Percentiles rank a stretch among this genome's conserved stretches.
Conservation (phyloP, 2,113 vertebrate species). For the Oplegnathus fasciatus region DNA sequence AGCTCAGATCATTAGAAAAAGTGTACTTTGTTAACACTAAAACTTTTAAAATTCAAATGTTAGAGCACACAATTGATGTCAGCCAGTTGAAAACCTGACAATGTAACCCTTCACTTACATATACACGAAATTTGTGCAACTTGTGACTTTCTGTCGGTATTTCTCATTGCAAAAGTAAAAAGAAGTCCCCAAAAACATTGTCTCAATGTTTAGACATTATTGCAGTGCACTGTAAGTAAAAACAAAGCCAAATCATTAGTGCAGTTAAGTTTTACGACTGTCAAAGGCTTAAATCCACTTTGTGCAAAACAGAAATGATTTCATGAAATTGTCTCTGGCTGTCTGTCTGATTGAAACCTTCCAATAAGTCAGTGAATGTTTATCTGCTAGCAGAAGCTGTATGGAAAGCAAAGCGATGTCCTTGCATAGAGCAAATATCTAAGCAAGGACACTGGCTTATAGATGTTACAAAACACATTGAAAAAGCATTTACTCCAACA, state of each 20-base stretch:
- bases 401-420: slow-evolving; percentile 71
- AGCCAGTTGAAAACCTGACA: slow-evolving; percentile 47
- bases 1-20: slow-evolving; percentile 47
- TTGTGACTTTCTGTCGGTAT: neutral
- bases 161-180: slow-evolving; percentile 24
- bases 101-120: slow-evolving; percentile 14
- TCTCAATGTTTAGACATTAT: slow-evolving; percentile 6
- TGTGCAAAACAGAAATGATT: slow-evolving; percentile 47
- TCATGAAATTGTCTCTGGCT: slow-evolving; percentile 77
- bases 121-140: slow-evolving; percentile 16
- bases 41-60: slow-evolving; percentile 15
- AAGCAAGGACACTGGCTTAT: slow-evolving; percentile 57
- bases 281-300: slow-evolving; percentile 25
- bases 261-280: slow-evolving; percentile 21
- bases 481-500: slow-evolving; percentile 47
- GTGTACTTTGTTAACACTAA: slow-evolving; percentile 4
- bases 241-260: slow-evolving; percentile 50
- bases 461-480: slow-evolving; percentile 48
- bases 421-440: slow-evolving; percentile 56
- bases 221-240: slow-evolving; percentile 9
- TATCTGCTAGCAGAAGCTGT: slow-evolving; percentile 68
- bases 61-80: slow-evolving; percentile 41
- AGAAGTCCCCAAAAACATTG: slow-evolving; percentile 14
- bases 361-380: slow-evolving; percentile 40
- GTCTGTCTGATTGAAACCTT: slow-evolving; percentile 58